Percentiles rank a stretch among this genome's conserved stretches.
phyloP scores from a whole-genome alignment of 2,113 vertebrate genomes.

The Tamias sibiricus region DNA sequence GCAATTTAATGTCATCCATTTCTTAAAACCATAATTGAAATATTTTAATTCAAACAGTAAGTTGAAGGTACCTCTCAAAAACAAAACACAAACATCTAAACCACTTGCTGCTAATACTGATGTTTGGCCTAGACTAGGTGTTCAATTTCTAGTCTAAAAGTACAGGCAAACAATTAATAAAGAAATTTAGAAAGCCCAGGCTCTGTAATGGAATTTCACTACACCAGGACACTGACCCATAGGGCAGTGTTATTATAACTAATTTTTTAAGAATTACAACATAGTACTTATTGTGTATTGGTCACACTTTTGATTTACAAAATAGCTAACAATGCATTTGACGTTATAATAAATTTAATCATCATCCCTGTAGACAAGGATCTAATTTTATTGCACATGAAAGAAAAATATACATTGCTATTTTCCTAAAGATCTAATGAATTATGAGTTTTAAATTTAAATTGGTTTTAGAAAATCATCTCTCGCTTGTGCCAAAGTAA shows the following conservation, averaged over 20 bases:
- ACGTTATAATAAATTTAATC: constrained; percentile 49
- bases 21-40: constrained; percentile 17
- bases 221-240: background rate
- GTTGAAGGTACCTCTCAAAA: background rate
- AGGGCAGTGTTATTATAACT: constrained; percentile 31
- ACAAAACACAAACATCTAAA: background rate
- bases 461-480: constrained; percentile 59
- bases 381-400: constrained; percentile 53
- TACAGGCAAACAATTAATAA: constrained; percentile 21
- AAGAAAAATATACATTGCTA: constrained; percentile 39
- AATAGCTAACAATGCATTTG: constrained; percentile 55
- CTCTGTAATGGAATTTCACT: constrained; percentile 14
- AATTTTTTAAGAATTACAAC: constrained; percentile 65
- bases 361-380: constrained; percentile 41
- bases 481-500: constrained; percentile 7
- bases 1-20: background rate
- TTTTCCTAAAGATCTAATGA: constrained; percentile 44
- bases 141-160: constrained; percentile 19
- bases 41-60: constrained; percentile 12
- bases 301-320: constrained; percentile 35
- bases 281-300: background rate
- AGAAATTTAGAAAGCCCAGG: constrained; percentile 44
- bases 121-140: background rate
- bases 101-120: background rate
- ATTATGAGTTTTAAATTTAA: constrained; percentile 41